Percentiles rank a stretch among this genome's conserved stretches.
Evolutionary conservation across 2,797 vertebrate genomes (phyloP).

Genomic region (Halcyon badia): DNA sequence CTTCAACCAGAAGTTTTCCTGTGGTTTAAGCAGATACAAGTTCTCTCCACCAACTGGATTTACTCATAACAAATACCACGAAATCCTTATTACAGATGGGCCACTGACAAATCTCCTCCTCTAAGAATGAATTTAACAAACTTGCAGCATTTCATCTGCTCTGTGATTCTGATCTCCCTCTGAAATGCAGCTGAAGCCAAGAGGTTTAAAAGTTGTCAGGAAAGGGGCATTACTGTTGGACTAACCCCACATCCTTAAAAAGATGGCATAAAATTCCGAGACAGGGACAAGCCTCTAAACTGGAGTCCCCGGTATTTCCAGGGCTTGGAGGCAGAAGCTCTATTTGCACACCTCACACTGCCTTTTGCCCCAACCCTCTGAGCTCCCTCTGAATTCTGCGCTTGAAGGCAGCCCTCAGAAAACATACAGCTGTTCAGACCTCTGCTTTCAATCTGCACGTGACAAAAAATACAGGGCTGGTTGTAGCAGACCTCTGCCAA

Average conservation of each 20-base stretch:
- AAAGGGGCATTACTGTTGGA: neutral
- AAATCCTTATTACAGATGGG: neutral
- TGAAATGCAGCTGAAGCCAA: neutral
- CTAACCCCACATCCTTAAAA: neutral
- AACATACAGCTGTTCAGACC: neutral
- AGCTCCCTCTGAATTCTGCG: neutral
- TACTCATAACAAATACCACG: neutral
- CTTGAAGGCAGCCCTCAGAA: neutral
- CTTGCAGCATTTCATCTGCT: neutral
- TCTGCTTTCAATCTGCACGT: neutral
- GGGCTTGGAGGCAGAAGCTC: neutral
- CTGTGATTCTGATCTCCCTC: neutral
- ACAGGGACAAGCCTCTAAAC: neutral
- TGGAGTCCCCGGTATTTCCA: neutral
- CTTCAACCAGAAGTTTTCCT: neutral
- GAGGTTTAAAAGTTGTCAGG: neutral
- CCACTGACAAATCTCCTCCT: neutral
- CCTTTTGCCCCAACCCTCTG: neutral
- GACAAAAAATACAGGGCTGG: neutral
- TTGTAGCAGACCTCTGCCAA: neutral
- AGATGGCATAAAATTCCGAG: neutral
- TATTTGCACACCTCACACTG: neutral
- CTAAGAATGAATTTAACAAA: neutral
- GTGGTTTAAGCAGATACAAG: neutral
- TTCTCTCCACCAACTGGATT: neutral